Conservation (phyloP, 2,797 vertebrate genomes). For the Bovichtus variegatus region DNA sequence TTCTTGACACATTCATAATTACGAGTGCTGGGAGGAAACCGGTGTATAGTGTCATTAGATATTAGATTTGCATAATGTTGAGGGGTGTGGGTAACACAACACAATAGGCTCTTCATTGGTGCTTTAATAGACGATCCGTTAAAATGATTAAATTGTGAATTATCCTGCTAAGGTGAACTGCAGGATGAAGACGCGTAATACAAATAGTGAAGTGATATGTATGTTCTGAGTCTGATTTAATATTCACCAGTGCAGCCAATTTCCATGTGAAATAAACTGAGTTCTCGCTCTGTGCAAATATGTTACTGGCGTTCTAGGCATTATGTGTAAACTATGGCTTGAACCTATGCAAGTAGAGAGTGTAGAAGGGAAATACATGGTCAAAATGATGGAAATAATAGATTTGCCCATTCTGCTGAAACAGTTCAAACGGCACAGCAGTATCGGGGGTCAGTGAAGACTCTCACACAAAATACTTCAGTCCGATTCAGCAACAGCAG, state of each 20-base stretch:
- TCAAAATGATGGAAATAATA: constrained; percentile 10
- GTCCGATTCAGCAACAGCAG: constrained; percentile 1
- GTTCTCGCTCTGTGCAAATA: constrained; percentile 4
- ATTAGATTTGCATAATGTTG: constrained; percentile 39
- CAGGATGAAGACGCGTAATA: neutral
- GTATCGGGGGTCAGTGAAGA: neutral
- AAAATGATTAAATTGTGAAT: constrained; percentile 22
- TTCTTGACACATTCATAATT: constrained; percentile 54
- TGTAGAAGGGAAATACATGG: neutral
- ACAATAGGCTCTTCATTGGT: constrained; percentile 37
- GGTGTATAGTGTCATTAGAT: neutral
- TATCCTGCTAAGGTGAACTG: constrained; percentile 4
- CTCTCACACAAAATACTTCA: neutral
- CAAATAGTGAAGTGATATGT: neutral
- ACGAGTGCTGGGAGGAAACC: constrained; percentile 38
- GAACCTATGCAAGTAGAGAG: neutral
- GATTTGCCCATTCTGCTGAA: constrained; percentile 6
- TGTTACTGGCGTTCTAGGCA: neutral
- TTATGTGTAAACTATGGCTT: neutral
- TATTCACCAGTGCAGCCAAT: constrained; percentile 49
- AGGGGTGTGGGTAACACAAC: constrained; percentile 13
- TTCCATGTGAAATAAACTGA: constrained; percentile 46
- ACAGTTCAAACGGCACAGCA: neutral
- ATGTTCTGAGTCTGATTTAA: constrained; percentile 36
- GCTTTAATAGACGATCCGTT: constrained; percentile 27